Percentiles rank a stretch among this genome's conserved stretches.
These are phyloP conservation scores for Lasius fuliginosus DNA, from an alignment of 2,888 invertebrate species.

Conservation along the genomic window DNA sequence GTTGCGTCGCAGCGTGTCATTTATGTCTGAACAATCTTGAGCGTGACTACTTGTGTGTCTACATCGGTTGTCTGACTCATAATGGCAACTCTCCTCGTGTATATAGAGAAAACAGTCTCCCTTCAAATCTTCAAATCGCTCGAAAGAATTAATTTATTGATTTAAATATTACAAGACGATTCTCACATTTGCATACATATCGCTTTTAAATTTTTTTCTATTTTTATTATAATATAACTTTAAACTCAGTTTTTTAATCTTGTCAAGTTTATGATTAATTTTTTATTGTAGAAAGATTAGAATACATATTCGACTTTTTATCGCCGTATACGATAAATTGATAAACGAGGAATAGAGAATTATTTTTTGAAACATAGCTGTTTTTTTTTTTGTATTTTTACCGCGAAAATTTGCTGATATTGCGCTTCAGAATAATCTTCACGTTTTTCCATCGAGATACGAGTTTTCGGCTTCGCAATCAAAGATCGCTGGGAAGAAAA, in stretches of 20 bases:
- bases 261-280: not conserved
- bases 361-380: not conserved
- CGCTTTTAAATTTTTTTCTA: not conserved
- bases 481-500: not conserved
- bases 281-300: not conserved
- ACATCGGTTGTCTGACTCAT: constrained; percentile 12
- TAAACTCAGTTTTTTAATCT: not conserved
- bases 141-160: not conserved
- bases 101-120: not conserved
- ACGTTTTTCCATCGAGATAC: not conserved
- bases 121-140: not conserved
- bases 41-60: constrained; percentile 55
- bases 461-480: constrained; percentile 3
- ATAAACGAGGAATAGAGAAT: not conserved
- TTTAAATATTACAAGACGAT: not conserved
- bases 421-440: not conserved
- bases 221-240: not conserved
- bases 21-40: constrained; percentile 54
- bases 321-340: not conserved
- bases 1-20: constrained; percentile 5
- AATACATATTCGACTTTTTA: not conserved
- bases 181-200: not conserved
- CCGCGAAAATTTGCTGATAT: not conserved
- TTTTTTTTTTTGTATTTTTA: no score
- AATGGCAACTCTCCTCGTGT: not conserved